Percentiles rank a stretch among this genome's conserved stretches.
Conservation (phyloP, 1,140 invertebrate species). For the Monomorium pharaonis region DNA sequence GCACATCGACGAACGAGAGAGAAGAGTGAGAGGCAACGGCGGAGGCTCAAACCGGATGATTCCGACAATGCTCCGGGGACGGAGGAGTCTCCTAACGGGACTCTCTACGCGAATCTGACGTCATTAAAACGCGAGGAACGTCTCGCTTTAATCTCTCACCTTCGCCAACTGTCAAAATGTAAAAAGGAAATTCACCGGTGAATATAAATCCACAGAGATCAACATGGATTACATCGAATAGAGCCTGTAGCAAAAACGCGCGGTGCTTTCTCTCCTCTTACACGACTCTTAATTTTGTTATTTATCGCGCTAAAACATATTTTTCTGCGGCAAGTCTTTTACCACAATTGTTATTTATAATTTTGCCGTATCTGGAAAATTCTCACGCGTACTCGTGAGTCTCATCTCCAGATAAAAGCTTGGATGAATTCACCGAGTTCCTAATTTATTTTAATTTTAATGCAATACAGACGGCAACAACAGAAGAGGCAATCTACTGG, state of each 20-base stretch:
- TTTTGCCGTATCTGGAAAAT: not conserved
- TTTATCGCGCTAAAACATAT: not conserved
- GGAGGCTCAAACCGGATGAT: slow-evolving; percentile 66
- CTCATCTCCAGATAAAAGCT: not conserved
- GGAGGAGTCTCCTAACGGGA: slow-evolving; percentile 68
- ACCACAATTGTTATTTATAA: not conserved
- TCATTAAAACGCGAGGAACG: slow-evolving; percentile 53
- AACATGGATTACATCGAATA: not conserved
- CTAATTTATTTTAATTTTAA: not conserved
- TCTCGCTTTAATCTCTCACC: slow-evolving; percentile 31
- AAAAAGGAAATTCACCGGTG: not conserved
- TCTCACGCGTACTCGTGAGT: not conserved
- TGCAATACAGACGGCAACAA: not conserved
- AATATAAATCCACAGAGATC: not conserved
- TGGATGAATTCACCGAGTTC: not conserved
- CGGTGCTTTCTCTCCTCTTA: not conserved
- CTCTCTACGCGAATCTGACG: slow-evolving; percentile 66
- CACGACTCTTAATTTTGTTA: not conserved
- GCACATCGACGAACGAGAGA: not conserved
- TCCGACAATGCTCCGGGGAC: slow-evolving; percentile 55
- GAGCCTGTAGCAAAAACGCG: not conserved
- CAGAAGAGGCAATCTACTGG: not conserved
- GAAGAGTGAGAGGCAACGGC: slow-evolving; percentile 3
- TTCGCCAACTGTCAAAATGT: not conserved
- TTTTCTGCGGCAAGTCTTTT: not conserved